phyloP scores from a whole-genome alignment of 2,797 vertebrate genomes.

The Anisognathus igniventris region DNA sequence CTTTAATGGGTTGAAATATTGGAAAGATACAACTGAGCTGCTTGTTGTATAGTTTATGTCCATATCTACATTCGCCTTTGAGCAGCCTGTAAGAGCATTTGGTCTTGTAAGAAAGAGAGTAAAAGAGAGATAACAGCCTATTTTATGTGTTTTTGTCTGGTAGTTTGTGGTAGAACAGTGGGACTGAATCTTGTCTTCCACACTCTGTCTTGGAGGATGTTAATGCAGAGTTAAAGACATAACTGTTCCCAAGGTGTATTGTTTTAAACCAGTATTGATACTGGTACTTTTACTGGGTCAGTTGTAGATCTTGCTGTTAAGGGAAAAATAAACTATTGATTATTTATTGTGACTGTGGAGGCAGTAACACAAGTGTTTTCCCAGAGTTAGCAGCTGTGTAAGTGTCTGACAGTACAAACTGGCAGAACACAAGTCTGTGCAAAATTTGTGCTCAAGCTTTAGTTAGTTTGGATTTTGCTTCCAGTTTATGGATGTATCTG shows the following conservation, averaged over 20 bases:
- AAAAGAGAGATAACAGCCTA: not conserved
- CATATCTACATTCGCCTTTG: not conserved
- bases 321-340: not conserved
- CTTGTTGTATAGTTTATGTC: not conserved
- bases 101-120: not conserved
- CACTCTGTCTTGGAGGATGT: not conserved
- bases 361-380: not conserved
- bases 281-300: not conserved
- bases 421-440: not conserved
- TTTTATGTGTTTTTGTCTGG: not conserved
- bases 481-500: not conserved
- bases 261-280: not conserved
- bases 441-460: not conserved
- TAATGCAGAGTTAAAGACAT: not conserved
- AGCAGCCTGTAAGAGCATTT: not conserved
- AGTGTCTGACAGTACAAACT: not conserved
- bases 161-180: not conserved
- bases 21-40: not conserved
- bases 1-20: not conserved
- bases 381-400: not conserved
- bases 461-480: not conserved
- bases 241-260: not conserved
- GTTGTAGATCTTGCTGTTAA: not conserved
- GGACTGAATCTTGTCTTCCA: not conserved
- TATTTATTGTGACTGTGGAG: not conserved